Evolutionary conservation across 2,113 vertebrate genomes (phyloP).

Genomic region (Otolemur garnettii): DNA sequence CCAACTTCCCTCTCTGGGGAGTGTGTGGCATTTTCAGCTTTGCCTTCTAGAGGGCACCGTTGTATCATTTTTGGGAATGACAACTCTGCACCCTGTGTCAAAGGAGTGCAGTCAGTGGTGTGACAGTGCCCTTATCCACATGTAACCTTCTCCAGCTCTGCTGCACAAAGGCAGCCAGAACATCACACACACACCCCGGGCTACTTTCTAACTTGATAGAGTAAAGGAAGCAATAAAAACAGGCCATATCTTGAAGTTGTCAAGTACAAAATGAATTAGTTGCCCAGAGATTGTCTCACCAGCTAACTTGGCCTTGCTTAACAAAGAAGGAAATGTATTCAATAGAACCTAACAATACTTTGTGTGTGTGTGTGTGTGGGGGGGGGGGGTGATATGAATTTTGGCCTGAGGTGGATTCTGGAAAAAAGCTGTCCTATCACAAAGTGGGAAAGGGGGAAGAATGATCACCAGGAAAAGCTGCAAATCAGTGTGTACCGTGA

Average conservation of each 20-base stretch:
- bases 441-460: background rate
- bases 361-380: background rate
- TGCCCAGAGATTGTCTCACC: background rate
- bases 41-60: conserved; percentile 77
- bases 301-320: conserved; percentile 61
- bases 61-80: conserved; percentile 34
- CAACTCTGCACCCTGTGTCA: background rate
- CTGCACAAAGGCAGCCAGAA: background rate
- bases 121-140: conserved; percentile 13
- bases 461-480: conserved; percentile 44
- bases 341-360: conserved; percentile 64
- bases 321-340: conserved; percentile 67
- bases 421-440: conserved; percentile 68
- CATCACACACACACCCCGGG: background rate
- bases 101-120: background rate
- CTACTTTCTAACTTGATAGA: conserved; percentile 50
- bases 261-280: conserved; percentile 67
- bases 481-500: background rate
- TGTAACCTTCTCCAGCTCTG: background rate
- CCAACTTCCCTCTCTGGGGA: conserved; percentile 73
- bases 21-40: conserved; percentile 54
- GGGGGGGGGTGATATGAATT: background rate
- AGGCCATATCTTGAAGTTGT: conserved; percentile 22
- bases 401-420: conserved; percentile 55
- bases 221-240: conserved; percentile 66